Evolutionary conservation across 2,888 invertebrate species (phyloP).

Genomic region (Conchocele bisecta): DNA sequence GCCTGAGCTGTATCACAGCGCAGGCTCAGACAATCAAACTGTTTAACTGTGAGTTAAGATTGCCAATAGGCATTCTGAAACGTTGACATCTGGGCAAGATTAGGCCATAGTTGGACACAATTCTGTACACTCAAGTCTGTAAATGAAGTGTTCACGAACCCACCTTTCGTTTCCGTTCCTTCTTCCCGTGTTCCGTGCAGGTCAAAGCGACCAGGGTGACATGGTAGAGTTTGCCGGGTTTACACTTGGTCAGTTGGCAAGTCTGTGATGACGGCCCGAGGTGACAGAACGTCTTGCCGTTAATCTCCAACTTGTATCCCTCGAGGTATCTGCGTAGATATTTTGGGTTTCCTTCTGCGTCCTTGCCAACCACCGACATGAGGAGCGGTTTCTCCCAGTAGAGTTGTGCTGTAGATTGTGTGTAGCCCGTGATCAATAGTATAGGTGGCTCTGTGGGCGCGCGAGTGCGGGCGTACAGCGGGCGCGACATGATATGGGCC

Average conservation of each 20-base stretch:
- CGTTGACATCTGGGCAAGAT: too few relatives aligned
- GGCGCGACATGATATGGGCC: constrained; percentile 79
- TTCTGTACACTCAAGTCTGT: neutral
- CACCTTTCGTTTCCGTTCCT: constrained; percentile 75
- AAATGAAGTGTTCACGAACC: too few relatives aligned
- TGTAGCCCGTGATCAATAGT: constrained; percentile 78
- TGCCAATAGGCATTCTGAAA: too few relatives aligned
- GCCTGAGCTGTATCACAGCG: too few relatives aligned
- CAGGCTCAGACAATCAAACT: too few relatives aligned
- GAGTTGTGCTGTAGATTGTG: constrained; percentile 77
- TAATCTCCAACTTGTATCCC: constrained; percentile 81
- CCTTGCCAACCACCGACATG: constrained; percentile 77
- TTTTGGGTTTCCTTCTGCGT: constrained; percentile 75
- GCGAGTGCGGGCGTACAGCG: constrained; percentile 78
- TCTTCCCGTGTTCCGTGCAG: constrained; percentile 79
- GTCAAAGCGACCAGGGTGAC: constrained; percentile 81
- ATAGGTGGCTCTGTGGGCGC: constrained; percentile 81
- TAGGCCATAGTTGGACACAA: neutral
- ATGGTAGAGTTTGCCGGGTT: constrained; percentile 80
- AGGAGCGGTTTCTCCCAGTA: constrained; percentile 82
- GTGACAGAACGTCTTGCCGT: constrained; percentile 80
- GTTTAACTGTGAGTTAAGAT: too few relatives aligned
- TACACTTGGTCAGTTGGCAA: constrained; percentile 82
- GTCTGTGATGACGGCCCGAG: constrained; percentile 79
- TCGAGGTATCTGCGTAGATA: constrained; percentile 80